Percentiles rank a stretch among this genome's conserved stretches.
Evolutionary conservation across 2,113 vertebrate genomes (phyloP).

Genomic region (Phylloscopus trochilus): DNA sequence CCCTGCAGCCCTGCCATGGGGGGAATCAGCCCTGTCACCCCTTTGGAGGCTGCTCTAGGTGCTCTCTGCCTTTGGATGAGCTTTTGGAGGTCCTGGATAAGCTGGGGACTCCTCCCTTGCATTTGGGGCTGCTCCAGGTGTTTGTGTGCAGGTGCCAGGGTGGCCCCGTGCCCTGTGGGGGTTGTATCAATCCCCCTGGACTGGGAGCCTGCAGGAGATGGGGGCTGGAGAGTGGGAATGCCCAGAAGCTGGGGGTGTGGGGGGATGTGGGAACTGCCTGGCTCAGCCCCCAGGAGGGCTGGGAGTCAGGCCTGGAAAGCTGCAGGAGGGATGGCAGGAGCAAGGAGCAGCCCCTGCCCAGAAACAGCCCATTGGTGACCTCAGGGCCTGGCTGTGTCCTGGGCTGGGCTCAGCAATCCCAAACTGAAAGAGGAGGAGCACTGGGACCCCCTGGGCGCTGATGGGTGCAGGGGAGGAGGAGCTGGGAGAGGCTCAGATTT

Average conservation of each 20-base stretch:
- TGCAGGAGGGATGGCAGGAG: not conserved
- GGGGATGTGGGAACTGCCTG: not conserved
- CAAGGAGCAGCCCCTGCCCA: not conserved
- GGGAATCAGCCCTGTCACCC: not conserved
- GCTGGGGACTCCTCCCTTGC: not conserved
- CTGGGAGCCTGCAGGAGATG: not conserved
- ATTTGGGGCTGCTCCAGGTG: not conserved
- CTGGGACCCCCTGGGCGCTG: not conserved
- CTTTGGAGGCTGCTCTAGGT: not conserved
- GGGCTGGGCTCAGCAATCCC: not conserved
- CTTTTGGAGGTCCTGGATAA: not conserved
- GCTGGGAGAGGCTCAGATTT: rapidly evolving
- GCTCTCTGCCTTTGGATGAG: not conserved
- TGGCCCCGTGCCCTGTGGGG: too few species aligned
- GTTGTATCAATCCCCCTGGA: not conserved
- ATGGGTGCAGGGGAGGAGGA: not conserved
- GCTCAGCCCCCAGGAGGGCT: not conserved
- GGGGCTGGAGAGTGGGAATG: not conserved
- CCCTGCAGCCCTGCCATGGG: not conserved
- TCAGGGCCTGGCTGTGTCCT: not conserved
- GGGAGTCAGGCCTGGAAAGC: not conserved
- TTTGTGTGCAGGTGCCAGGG: not conserved
- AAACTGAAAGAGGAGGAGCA: not conserved
- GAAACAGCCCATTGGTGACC: not conserved
- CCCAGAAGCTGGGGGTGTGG: rapidly evolving